phyloP scores from a whole-genome alignment of 1,140 invertebrate genomes.

The Marisa cornuarietis region DNA sequence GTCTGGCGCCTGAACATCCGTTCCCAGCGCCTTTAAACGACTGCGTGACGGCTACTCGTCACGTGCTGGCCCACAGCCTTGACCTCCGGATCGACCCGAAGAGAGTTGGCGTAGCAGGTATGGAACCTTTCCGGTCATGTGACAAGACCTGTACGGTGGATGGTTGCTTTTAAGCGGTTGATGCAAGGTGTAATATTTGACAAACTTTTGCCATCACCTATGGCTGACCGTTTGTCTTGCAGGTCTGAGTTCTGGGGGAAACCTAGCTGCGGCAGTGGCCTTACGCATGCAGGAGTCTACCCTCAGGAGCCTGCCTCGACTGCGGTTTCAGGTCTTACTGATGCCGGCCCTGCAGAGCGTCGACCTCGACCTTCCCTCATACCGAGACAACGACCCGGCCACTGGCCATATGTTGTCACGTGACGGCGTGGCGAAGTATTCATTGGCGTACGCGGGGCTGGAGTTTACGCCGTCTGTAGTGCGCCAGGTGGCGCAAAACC shows the following conservation, averaged over 20 bases:
- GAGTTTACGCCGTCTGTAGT: neutral
- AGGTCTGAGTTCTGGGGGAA: constrained; percentile 57
- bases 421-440: neutral
- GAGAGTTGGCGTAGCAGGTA: constrained; percentile 44
- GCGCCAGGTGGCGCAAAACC: neutral
- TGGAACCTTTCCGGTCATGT: too few relatives aligned
- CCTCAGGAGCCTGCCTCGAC: constrained; percentile 21
- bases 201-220: too few relatives aligned
- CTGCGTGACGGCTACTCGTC: constrained; percentile 44
- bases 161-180: too few relatives aligned
- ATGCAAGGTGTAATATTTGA: too few relatives aligned
- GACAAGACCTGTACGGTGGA: too few relatives aligned
- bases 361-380: constrained; percentile 49
- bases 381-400: neutral
- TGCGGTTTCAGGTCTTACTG: constrained; percentile 42
- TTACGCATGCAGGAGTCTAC: constrained; percentile 31
- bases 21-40: constrained; percentile 54
- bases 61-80: constrained; percentile 43
- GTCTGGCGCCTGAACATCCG: constrained; percentile 54
- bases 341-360: constrained; percentile 48
- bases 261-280: constrained; percentile 49
- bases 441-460: constrained; percentile 6
- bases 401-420: neutral
- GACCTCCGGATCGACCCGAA: constrained; percentile 36
- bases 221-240: too few relatives aligned